phyloP scores from a whole-genome alignment of 2,113 vertebrate genomes.

The Galemys pyrenaicus region DNA sequence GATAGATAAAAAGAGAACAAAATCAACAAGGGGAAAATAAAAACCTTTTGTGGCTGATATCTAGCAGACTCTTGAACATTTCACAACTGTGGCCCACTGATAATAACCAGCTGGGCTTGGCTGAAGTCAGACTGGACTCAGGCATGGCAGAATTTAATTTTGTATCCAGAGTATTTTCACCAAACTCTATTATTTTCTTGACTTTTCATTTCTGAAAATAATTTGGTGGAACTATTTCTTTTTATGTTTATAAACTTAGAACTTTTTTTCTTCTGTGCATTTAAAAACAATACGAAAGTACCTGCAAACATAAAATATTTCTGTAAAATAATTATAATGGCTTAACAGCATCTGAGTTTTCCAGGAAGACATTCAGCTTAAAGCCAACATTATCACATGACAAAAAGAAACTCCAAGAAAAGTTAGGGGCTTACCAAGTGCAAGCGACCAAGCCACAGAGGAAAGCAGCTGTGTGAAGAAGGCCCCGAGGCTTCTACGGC shows the following conservation, averaged over 20 bases:
- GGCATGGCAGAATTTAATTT: background rate
- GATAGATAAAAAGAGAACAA: background rate
- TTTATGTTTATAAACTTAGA: background rate
- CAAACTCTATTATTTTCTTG: conserved; percentile 2
- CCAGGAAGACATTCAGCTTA: conserved; percentile 50
- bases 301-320: background rate
- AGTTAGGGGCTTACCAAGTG: conserved; percentile 83
- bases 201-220: conserved; percentile 48
- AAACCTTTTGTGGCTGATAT: background rate
- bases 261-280: background rate
- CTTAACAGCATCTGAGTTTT: conserved; percentile 36
- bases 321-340: conserved; percentile 5
- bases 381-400: background rate
- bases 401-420: conserved; percentile 74
- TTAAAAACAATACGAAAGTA: conserved; percentile 41
- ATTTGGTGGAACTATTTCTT: background rate
- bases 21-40: background rate
- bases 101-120: background rate
- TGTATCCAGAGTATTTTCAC: background rate
- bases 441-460: conserved; percentile 41
- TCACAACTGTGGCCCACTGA: background rate
- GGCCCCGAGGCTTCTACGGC: background rate
- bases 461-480: conserved; percentile 42
- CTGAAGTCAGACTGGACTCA: background rate
- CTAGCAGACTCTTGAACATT: background rate